Percentiles rank a stretch among this genome's conserved stretches.
phyloP scores from a whole-genome alignment of 2,797 vertebrate genomes.

The Stomatorhinus walkeri region DNA sequence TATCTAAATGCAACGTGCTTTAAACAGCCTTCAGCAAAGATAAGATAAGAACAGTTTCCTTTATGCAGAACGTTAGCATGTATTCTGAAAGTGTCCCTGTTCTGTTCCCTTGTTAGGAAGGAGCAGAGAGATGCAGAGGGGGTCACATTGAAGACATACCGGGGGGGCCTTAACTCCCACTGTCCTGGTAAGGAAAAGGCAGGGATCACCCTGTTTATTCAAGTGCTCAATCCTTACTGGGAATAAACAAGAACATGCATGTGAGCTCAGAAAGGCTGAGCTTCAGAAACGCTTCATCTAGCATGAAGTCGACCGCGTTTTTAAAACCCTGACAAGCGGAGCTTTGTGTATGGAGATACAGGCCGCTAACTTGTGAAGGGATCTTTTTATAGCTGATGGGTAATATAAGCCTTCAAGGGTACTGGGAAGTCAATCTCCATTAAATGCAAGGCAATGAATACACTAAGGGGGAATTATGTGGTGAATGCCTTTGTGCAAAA shows the following conservation, averaged over 20 bases:
- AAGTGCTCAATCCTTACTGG: not conserved
- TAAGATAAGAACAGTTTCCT: not conserved
- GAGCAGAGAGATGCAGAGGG: not conserved
- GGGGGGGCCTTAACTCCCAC: not conserved
- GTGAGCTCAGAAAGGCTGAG: not conserved
- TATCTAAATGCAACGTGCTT: not conserved
- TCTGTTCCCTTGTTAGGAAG: not conserved
- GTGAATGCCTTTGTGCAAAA: not conserved
- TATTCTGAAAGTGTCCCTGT: not conserved
- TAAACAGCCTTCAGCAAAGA: not conserved
- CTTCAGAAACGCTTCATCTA: not conserved
- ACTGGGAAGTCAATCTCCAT: not conserved
- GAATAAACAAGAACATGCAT: not conserved
- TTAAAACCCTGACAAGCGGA: not conserved
- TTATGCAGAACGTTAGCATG: not conserved
- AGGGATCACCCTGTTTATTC: not conserved
- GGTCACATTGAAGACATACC: not conserved
- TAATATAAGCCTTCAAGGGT: not conserved
- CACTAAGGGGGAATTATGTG: not conserved
- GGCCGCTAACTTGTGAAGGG: not conserved
- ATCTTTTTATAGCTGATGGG: not conserved
- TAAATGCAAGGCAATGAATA: not conserved
- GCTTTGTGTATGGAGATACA: not conserved
- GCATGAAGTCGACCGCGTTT: not conserved
- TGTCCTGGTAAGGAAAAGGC: not conserved